Percentiles rank a stretch among this genome's conserved stretches.
phyloP scores from a whole-genome alignment of 2,797 vertebrate genomes.

The Rhabdomys pumilio region DNA sequence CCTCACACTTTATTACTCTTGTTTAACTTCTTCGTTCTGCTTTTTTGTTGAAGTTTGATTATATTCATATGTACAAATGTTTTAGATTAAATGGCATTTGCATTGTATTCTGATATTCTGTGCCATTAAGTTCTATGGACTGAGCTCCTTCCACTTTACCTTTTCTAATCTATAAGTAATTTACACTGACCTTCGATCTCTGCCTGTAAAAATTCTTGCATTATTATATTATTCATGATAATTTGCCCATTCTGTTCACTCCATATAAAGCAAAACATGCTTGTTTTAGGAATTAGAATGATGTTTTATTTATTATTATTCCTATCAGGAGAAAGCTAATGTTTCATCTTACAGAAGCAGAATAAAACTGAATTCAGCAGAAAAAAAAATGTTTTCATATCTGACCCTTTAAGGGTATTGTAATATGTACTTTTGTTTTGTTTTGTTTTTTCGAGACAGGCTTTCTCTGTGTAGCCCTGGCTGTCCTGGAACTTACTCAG shows the following conservation, averaged over 20 bases:
- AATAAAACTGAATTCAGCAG: neutral
- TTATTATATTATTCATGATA: neutral
- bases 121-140: neutral
- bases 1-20: neutral
- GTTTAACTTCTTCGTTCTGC: neutral
- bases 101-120: neutral
- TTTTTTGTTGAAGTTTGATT: neutral
- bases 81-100: neutral
- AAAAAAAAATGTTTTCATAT: neutral
- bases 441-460: too few species aligned
- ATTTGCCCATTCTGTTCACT: too few species aligned
- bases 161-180: neutral
- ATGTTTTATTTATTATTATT: neutral
- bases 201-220: neutral
- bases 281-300: neutral
- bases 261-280: neutral
- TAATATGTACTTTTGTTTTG: neutral
- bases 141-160: neutral
- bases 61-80: neutral
- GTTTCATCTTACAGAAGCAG: too few species aligned
- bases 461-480: too few species aligned
- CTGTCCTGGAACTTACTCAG: too few species aligned
- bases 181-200: neutral
- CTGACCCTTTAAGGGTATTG: too few species aligned
- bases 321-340: neutral